phyloP scores from a whole-genome alignment of 2,113 vertebrate species.

The Malurus alboscapulatus region DNA sequence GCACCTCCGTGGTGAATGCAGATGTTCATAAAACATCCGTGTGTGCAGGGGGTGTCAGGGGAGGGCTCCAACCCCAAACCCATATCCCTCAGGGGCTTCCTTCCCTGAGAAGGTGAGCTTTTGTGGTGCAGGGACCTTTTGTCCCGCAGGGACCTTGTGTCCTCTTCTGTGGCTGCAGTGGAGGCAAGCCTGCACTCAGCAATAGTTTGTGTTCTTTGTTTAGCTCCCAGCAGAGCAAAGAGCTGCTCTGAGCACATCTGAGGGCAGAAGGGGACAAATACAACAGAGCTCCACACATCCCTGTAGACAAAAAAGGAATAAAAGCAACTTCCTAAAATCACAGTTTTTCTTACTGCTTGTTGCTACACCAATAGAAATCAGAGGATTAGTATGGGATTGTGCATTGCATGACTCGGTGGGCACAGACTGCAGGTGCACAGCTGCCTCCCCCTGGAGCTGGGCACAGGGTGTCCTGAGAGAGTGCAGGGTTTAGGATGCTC shows the following conservation, averaged over 20 bases:
- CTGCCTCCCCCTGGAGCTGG: neutral
- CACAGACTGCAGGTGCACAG: neutral
- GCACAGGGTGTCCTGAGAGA: neutral
- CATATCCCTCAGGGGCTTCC: neutral
- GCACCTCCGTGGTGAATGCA: neutral
- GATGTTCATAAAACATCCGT: neutral
- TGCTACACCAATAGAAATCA: neutral
- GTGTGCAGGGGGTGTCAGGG: neutral
- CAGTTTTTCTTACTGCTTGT: neutral
- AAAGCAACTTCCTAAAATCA: neutral
- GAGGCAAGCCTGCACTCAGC: neutral
- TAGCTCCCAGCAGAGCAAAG: neutral
- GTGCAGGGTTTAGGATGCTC: neutral
- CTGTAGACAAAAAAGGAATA: neutral
- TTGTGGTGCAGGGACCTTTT: neutral
- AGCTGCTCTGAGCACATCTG: neutral
- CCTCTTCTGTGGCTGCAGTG: neutral
- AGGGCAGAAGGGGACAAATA: neutral
- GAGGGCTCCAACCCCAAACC: neutral
- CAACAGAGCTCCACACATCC: neutral
- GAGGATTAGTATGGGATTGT: rapidly evolving
- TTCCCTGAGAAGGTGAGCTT: neutral
- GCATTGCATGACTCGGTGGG: rapidly evolving
- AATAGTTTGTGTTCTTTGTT: neutral
- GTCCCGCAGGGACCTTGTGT: neutral